phyloP scores from a whole-genome alignment of 2,797 vertebrate genomes.

The Pterois miles region DNA sequence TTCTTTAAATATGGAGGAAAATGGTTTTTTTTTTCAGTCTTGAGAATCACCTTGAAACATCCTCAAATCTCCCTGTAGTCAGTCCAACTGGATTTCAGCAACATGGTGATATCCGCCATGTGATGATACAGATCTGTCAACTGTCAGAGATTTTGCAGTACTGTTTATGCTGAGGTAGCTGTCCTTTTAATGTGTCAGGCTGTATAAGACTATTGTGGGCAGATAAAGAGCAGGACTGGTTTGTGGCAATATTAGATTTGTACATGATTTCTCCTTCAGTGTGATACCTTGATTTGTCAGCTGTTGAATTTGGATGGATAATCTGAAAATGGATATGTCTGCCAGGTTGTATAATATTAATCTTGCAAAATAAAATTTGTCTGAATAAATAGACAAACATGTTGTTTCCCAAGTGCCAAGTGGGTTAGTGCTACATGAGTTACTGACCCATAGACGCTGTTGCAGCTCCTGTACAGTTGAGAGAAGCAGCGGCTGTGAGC shows the following conservation, averaged over 20 bases:
- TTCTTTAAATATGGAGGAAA: neutral
- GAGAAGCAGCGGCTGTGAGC: slow-evolving; percentile 37
- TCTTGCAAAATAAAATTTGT: neutral
- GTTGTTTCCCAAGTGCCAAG: slow-evolving; percentile 26
- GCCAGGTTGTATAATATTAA: neutral
- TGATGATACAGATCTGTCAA: neutral
- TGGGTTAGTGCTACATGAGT: slow-evolving; percentile 34
- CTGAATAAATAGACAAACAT: neutral
- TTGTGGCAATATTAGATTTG: neutral
- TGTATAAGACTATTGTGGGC: neutral
- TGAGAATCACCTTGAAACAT: neutral
- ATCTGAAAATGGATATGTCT: neutral
- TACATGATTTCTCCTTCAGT: neutral
- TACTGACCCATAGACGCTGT: slow-evolving; percentile 43
- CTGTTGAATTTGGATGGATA: neutral
- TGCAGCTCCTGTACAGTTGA: slow-evolving; percentile 29
- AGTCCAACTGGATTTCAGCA: neutral
- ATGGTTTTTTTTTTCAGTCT: neutral
- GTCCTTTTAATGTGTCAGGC: neutral
- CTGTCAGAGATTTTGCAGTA: neutral
- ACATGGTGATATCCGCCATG: neutral
- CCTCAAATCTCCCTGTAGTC: neutral
- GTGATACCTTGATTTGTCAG: neutral
- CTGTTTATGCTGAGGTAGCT: neutral
- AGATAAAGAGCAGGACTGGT: neutral